phyloP scores from a whole-genome alignment of 2,797 vertebrate species.

The Kryptolebias ocellatus region DNA sequence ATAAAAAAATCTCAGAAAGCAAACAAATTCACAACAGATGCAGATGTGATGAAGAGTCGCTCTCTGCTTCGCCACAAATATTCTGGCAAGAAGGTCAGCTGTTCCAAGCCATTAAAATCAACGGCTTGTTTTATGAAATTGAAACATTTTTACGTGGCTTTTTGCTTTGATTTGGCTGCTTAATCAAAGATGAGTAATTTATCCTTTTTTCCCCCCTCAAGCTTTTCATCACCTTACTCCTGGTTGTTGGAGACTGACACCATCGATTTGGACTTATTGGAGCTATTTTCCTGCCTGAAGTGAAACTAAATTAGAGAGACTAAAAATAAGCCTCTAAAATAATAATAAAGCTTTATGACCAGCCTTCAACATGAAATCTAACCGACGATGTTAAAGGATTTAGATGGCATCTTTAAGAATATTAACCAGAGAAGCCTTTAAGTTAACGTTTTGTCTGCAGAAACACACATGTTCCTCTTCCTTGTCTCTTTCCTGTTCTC shows the following conservation, averaged over 20 bases:
- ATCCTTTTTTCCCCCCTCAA: too few species aligned
- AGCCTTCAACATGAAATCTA: too few species aligned
- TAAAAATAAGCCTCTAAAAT: not conserved
- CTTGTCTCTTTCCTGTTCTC: conserved; percentile 30
- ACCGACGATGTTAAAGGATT: too few species aligned
- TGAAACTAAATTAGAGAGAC: not conserved
- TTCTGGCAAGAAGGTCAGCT: conserved; percentile 7
- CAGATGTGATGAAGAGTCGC: conserved; percentile 43
- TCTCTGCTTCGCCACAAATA: conserved; percentile 32
- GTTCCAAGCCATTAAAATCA: conserved; percentile 7
- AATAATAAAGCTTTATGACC: not conserved
- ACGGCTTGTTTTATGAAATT: conserved; percentile 11
- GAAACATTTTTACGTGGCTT: not conserved
- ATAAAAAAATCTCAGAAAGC: conserved; percentile 40
- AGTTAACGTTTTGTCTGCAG: conserved; percentile 11
- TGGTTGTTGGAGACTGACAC: not conserved
- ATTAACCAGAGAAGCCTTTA: not conserved
- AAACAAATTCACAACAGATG: conserved; percentile 70
- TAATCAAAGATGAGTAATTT: too few species aligned
- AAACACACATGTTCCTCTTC: not conserved
- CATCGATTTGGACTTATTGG: not conserved
- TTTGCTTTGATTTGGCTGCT: too few species aligned
- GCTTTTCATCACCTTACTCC: too few species aligned
- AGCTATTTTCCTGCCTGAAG: not conserved
- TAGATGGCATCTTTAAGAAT: too few species aligned